Evolutionary conservation across 2,888 invertebrate genomes (phyloP), one percentile per base, ranked within the genome.

Genomic region (Phania funesta): DNA sequence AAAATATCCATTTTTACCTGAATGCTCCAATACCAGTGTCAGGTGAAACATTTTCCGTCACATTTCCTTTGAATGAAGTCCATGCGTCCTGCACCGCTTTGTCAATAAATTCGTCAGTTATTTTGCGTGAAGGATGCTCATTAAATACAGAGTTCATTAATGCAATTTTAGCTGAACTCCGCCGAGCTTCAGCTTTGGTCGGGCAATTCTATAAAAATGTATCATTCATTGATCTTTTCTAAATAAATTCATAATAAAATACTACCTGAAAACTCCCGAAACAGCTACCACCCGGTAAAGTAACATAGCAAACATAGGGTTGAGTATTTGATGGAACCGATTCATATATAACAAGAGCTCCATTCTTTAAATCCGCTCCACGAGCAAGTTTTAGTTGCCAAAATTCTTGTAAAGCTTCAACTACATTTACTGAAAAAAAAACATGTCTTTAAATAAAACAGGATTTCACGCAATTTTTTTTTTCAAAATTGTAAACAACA

Each of bases 81-180:
- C 96, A 93, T n/a, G 98, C 98, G 91, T 98, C 98, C 18, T 95
- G 93, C 38, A 98, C 96, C 38, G 98, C 98, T 91, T 97, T 97
- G 90, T 97, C 96, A 71, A 98, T 97, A 90, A 98, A 98, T 88
- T 97, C 97, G 88, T 98, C 97, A 5, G 97, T 96, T 87, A 98
- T 98, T 86, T 96, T 94, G 76, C 98, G 92, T 1, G 97, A 97
- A 48, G 98, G 98, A 91, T 98, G 98, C 88, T 98, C 98, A 90
- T 98, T 98, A 91, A 98, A 98, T 62, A 98, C 97, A 9, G 97
- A 98, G 92, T 98, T 98, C 98, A 98, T 98, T 18, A 98, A 92
- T 1, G 98, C 98, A 85, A 98, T 98, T 92, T 98, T 98, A 1
- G 98, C 98, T 0, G 98, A 97, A 87, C 98, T 98, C 86, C 98